Base-by-base conservation (phyloP, 2,888 invertebrate genomes). In the Apomyelois bistriatella region DNA sequence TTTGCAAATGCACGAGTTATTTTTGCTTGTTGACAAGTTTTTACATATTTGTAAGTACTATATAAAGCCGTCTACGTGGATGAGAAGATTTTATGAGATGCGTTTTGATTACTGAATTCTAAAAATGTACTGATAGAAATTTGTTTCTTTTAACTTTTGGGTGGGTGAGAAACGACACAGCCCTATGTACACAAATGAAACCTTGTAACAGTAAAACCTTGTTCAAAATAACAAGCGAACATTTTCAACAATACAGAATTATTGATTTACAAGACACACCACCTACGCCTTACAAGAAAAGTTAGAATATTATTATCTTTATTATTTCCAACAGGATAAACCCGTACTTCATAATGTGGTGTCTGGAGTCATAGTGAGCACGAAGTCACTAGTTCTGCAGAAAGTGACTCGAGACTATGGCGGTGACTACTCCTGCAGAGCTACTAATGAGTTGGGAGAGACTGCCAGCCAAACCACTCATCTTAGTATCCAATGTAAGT, bases 331-430 rank as follows among this genome's bases (percentile, higher is more conserved):
- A 15, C 84, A 97, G 96, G 95, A 95, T 37, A 91, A 92, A 55
- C 87, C 93, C 63, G 94, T 97, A 55, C 92, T 93, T 59, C 96
- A 97, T 83, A 97, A 97, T 81, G 93, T 95, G 78, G 94, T 96
- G 40, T 93, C 95, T 53, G 96, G 97, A 53, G 92, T 97, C 62
- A 96, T 97, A 70, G 94, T 97, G 76, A 97, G 96, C 83, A 96
- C 96, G 58, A 95, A 96, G 82, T 96, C 96, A 54, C 91, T 97
- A 66, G 97, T 97, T 52, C 92, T 97, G 53, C 97, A 97, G 85
- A 94, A 94, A 66, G 95, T 97, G 68, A 94, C 94, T 32, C 92
- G 96, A 53, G 94, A 94, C 71, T 95, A 96, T 70, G 95, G 95
- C 57, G 97, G 97, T 4, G 94, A 94, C 68, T 97, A 97, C 85